A percentile compares a stretch with the other conserved stretches of the same genome.
Conservation (phyloP, 2,113 vertebrate genomes). For the Tenrec ecaudatus region DNA sequence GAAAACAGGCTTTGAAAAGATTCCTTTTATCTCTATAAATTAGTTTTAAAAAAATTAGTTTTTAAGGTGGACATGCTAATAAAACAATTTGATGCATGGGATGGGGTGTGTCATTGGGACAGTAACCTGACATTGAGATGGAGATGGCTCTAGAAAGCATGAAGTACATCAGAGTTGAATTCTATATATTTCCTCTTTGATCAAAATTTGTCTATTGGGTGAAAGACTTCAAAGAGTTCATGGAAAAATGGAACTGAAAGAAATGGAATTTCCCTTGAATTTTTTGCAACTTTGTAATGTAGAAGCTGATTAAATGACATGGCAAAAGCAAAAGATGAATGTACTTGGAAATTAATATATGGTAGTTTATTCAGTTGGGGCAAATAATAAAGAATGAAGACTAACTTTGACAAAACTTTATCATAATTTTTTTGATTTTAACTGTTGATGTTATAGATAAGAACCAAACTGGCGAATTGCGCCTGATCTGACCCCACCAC, state of each 20-base stretch:
- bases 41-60: slow-evolving; percentile 60
- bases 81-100: neutral
- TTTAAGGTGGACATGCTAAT: slow-evolving; percentile 55
- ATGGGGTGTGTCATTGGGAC: neutral
- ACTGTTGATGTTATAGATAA: neutral
- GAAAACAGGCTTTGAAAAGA: slow-evolving; percentile 48
- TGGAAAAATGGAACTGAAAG: too few species aligned
- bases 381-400: slow-evolving; percentile 56
- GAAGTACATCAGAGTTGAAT: too few species aligned
- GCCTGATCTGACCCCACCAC: too few species aligned
- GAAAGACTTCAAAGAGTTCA: too few species aligned
- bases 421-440: slow-evolving; percentile 33
- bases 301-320: neutral
- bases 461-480: neutral
- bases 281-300: too few species aligned
- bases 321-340: neutral
- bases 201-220: too few species aligned
- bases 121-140: slow-evolving; percentile 46
- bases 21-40: slow-evolving; percentile 16
- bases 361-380: slow-evolving; percentile 31
- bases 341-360: slow-evolving; percentile 32
- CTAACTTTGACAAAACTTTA: slow-evolving; percentile 40
- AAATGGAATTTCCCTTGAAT: too few species aligned
- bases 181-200: too few species aligned
- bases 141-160: neutral